These are phyloP conservation scores for Protaetia brevitarsis DNA, from an alignment of 1,140 invertebrate genomes.

Conservation along the genomic window DNA sequence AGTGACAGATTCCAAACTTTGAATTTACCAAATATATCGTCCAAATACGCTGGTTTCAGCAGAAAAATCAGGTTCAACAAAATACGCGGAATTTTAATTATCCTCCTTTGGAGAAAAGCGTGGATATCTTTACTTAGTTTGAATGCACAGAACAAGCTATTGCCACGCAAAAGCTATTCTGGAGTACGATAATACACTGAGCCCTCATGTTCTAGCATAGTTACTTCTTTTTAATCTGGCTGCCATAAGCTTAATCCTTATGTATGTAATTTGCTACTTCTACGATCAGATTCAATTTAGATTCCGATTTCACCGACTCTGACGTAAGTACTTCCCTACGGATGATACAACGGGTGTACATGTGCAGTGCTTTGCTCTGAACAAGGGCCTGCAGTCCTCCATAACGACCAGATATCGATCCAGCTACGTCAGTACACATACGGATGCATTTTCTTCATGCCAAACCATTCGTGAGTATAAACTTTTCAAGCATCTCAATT, in stretches of 20 bases:
- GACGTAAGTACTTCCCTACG: conserved; percentile 20
- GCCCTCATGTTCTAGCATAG: conserved; percentile 29
- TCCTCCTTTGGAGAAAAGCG: not conserved
- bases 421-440: conserved; percentile 36
- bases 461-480: conserved; percentile 31
- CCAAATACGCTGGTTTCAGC: too few relatives aligned
- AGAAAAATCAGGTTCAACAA: not conserved
- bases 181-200: conserved; percentile 33
- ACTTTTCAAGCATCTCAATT: conserved; percentile 30
- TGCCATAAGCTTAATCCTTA: conserved; percentile 36
- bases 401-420: conserved; percentile 32
- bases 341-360: conserved; percentile 29
- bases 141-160: conserved; percentile 34
- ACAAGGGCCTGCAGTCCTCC: conserved; percentile 29
- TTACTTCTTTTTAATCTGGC: conserved; percentile 35
- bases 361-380: conserved; percentile 22
- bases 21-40: not conserved
- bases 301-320: not conserved
- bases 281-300: conserved; percentile 1
- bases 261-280: conserved; percentile 33
- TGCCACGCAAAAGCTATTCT: conserved; percentile 30
- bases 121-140: conserved; percentile 29
- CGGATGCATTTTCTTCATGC: conserved; percentile 34
- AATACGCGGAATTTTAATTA: not conserved
- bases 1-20: too few relatives aligned